Evolutionary conservation across 1,140 invertebrate genomes (phyloP).

Genomic region (Trypoxylus dichotomus): DNA sequence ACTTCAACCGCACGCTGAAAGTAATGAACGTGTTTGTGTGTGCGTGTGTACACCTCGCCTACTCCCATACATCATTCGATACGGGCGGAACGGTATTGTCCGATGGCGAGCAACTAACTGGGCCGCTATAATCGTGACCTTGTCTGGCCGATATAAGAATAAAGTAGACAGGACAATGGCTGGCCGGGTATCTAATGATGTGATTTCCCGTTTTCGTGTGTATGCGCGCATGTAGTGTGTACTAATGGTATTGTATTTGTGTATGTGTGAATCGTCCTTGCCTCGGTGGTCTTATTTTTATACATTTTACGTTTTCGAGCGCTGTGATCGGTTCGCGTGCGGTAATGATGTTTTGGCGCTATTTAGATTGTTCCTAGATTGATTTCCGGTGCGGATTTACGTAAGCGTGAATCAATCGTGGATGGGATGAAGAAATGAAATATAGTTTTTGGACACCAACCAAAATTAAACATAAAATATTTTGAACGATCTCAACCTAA

Average conservation of each 20-base stretch:
- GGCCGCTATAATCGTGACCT: conserved; percentile 35
- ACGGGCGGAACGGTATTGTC: neutral
- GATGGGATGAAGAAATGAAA: too few relatives aligned
- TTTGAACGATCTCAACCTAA: too few relatives aligned
- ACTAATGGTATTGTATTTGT: neutral
- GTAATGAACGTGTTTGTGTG: neutral
- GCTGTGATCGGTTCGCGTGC: neutral
- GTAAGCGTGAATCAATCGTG: too few relatives aligned
- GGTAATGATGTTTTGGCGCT: neutral
- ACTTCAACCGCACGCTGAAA: conserved; percentile 29
- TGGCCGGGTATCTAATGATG: conserved; percentile 23
- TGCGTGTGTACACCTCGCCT: neutral
- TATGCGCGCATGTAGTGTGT: neutral
- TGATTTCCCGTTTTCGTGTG: conserved; percentile 24
- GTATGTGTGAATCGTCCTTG: conserved; percentile 9
- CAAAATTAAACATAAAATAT: too few relatives aligned
- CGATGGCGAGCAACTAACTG: conserved; percentile 18
- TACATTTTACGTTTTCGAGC: conserved; percentile 4
- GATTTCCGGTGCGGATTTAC: neutral
- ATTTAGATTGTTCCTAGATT: neutral
- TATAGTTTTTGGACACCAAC: too few relatives aligned
- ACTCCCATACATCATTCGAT: neutral
- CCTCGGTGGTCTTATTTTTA: conserved; percentile 5
- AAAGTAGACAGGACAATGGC: conserved; percentile 36
- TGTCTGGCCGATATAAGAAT: conserved; percentile 35